phyloP scores from a whole-genome alignment of 2,888 invertebrate genomes.

The Nomada fucata region DNA sequence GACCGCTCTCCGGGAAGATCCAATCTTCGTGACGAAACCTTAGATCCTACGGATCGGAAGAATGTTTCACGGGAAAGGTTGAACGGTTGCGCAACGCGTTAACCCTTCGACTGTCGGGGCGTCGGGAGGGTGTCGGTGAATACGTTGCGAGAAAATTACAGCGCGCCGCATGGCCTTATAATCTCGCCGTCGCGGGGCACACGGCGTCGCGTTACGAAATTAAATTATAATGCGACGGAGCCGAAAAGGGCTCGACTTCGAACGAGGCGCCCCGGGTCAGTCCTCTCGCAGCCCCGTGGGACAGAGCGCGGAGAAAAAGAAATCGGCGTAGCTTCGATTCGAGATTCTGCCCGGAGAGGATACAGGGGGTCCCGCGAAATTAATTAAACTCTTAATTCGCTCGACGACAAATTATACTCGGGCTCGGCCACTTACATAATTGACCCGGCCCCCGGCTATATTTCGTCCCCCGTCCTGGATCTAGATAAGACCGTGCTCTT shows the following conservation, averaged over 20 bases:
- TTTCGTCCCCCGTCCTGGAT: slow-evolving; percentile 36
- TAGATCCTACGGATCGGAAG: background rate
- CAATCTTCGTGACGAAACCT: background rate
- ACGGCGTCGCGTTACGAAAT: slow-evolving; percentile 77
- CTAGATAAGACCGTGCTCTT: slow-evolving; percentile 48
- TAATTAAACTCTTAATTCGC: slow-evolving; percentile 45
- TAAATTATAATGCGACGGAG: slow-evolving; percentile 77
- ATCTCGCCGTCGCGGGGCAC: slow-evolving; percentile 59
- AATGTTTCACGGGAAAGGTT: background rate
- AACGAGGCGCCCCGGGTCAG: slow-evolving; percentile 49
- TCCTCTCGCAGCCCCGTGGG: slow-evolving; percentile 56
- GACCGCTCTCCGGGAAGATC: no score
- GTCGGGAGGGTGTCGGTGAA: slow-evolving; percentile 25
- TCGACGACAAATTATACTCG: slow-evolving; percentile 51
- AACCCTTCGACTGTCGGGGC: background rate
- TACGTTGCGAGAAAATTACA: slow-evolving; percentile 68
- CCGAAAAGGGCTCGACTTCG: slow-evolving; percentile 58
- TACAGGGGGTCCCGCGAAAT: slow-evolving; percentile 15
- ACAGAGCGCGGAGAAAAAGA: slow-evolving; percentile 3
- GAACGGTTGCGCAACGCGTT: slow-evolving; percentile 16
- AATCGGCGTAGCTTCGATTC: background rate
- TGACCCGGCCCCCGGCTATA: slow-evolving; percentile 42
- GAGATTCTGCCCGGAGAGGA: background rate
- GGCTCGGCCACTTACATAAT: slow-evolving; percentile 55
- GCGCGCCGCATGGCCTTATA: slow-evolving; percentile 48